Base-by-base conservation (phyloP, 2,888 invertebrate species). In the Salpingus planirostris region DNA sequence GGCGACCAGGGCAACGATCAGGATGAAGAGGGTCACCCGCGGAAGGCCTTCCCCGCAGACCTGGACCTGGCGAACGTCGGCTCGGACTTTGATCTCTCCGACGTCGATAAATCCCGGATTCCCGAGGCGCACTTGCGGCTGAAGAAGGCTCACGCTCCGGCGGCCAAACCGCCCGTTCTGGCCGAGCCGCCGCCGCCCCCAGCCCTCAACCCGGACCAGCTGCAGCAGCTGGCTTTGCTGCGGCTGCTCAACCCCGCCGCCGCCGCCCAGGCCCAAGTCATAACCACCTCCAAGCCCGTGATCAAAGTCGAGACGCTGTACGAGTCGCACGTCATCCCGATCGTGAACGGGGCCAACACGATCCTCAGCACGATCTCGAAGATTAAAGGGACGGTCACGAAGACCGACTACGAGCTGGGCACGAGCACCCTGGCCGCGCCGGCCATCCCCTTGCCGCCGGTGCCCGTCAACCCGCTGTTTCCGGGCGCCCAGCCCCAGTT, bases 301-400 rank as follows among this genome's bases (percentile, higher is more conserved):
- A 55, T 85, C 6, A 79, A 77, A 57, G 67, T 80, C 12, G 84
- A 87, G 57, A 88, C 88, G 0, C 61, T 88, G 7, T 88, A 80
- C 60, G 86, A 88, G 58, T 82, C 87, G 0, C 85, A 85, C 54
- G 76, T 88, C 0, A 77, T 89, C 34, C 88, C 88, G 0, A 65
- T 88, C 6, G 74, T 81, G 23, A 80, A 81, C 53, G 85, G 83
- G 2, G 77, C 76, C 30, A 80, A 74, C 46, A 88, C 87, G 0
- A 68, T 80, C 18, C 76, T 78, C 38, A 84, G 82, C 52, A 89
- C 88, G 1, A 72, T 89, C 15, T 85, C 86, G 0, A 75, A 86
- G 50, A 33, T 83, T 0, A 73, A 87, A 13, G 85, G 80, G 2
- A 85, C 85, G 0, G 71, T 85, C 1, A 84, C 83, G 2, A 80